A percentile compares a stretch with the other conserved stretches of the same genome.
Conservation (phyloP, 2,888 invertebrate species). For the Elmis aenea region DNA sequence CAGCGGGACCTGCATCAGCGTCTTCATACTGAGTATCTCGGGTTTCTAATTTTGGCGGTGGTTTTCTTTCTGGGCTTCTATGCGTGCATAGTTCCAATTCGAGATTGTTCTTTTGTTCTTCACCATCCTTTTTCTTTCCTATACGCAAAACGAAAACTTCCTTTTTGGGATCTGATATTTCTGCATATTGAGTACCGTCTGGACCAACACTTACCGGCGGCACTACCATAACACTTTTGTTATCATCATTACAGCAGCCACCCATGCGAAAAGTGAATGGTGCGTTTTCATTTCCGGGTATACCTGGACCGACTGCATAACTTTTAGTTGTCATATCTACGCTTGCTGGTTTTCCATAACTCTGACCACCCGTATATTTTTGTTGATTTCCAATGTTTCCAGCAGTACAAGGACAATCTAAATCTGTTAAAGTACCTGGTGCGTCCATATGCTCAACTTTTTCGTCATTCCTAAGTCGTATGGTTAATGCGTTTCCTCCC, state of each 20-base stretch:
- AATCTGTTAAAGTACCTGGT: slow-evolving; percentile 48
- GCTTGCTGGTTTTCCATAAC: neutral
- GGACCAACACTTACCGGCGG: slow-evolving; percentile 51
- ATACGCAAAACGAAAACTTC: slow-evolving; percentile 69
- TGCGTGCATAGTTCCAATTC: slow-evolving; percentile 72
- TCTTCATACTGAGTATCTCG: slow-evolving; percentile 64
- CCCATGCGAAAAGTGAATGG: slow-evolving; percentile 37
- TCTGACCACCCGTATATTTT: slow-evolving; percentile 3
- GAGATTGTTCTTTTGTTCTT: slow-evolving; percentile 63
- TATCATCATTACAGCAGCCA: slow-evolving; percentile 23
- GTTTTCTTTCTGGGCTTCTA: slow-evolving; percentile 56
- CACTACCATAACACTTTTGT: slow-evolving; percentile 37
- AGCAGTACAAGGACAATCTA: slow-evolving; percentile 32
- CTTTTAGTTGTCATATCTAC: neutral
- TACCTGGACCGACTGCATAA: neutral
- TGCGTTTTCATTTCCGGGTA: slow-evolving; percentile 14
- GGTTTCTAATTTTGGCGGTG: slow-evolving; percentile 58
- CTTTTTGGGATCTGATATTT: slow-evolving; percentile 61
- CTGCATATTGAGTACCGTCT: slow-evolving; percentile 54
- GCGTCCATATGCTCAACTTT: slow-evolving; percentile 46
- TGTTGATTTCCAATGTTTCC: slow-evolving; percentile 39
- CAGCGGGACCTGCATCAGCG: slow-evolving; percentile 36
- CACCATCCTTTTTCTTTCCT: slow-evolving; percentile 68
- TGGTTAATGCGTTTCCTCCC: slow-evolving; percentile 61
- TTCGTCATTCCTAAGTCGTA: slow-evolving; percentile 54